Evolutionary conservation across 2,113 vertebrate species (phyloP).

Genomic region (Varanus komodoensis): DNA sequence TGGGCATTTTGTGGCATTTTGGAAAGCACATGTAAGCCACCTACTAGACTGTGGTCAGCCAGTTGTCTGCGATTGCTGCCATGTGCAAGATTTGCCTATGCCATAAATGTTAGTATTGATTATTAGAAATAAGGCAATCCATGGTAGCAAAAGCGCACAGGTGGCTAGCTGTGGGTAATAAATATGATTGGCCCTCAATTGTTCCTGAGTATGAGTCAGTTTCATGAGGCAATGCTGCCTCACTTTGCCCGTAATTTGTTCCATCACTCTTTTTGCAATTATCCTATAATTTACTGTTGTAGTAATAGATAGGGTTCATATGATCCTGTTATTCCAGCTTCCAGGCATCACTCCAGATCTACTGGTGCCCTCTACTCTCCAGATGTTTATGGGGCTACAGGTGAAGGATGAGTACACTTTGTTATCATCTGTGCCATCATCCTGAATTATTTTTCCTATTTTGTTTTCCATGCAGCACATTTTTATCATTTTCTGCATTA

Average conservation of each 20-base stretch:
- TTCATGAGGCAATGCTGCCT: conserved; percentile 38
- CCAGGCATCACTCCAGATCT: conserved; percentile 98
- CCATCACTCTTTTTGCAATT: conserved; percentile 62
- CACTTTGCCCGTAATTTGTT: conserved; percentile 25
- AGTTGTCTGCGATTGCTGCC: neutral
- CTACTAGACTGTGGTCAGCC: neutral
- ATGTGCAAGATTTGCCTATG: neutral
- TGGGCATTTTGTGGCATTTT: neutral
- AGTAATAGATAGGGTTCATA: conserved; percentile 81
- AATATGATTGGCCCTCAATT: neutral
- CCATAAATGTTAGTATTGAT: neutral
- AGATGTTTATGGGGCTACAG: conserved; percentile 94
- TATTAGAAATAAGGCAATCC: neutral
- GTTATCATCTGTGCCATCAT: conserved; percentile 76
- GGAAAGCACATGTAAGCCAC: neutral
- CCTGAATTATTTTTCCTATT: conserved; percentile 67
- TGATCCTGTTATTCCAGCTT: conserved; percentile 94
- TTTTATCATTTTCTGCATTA: conserved; percentile 66
- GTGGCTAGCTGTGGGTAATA: neutral
- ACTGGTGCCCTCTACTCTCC: conserved; percentile 96
- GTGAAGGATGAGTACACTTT: conserved; percentile 94
- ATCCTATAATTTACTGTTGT: conserved; percentile 67
- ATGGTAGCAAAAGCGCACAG: neutral
- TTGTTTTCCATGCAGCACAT: conserved; percentile 63
- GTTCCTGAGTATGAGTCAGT: neutral